These are phyloP conservation scores for Ataeniobius toweri DNA, from an alignment of 2,797 vertebrate genomes.

Conservation along the genomic window DNA sequence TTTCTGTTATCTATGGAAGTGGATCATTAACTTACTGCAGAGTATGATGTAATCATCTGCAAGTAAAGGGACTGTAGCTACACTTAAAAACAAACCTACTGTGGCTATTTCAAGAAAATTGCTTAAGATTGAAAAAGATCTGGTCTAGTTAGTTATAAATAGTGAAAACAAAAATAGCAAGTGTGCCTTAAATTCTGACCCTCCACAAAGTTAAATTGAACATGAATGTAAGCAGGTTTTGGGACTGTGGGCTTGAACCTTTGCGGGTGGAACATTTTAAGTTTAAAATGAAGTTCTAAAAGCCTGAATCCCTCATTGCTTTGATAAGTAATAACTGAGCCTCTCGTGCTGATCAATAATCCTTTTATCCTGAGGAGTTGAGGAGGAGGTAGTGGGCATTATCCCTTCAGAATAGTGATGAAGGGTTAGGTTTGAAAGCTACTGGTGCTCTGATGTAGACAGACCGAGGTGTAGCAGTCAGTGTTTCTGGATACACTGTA, in stretches of 20 bases:
- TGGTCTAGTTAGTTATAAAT: slow-evolving; percentile 20
- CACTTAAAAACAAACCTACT: not conserved
- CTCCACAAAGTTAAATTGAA: slow-evolving; percentile 12
- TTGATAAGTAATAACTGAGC: slow-evolving; percentile 49
- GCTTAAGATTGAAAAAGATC: not conserved
- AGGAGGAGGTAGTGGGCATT: slow-evolving; percentile 7
- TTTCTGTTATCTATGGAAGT: not conserved
- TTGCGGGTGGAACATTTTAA: slow-evolving; percentile 19
- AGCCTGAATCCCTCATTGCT: slow-evolving; percentile 32
- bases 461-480: too few species aligned
- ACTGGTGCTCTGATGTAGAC: not conserved
- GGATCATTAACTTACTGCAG: not conserved
- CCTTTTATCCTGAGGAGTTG: slow-evolving; percentile 29
- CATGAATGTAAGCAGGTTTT: slow-evolving; percentile 26
- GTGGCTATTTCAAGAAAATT: not conserved
- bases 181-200: not conserved
- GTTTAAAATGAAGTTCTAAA: slow-evolving; percentile 36
- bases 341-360: slow-evolving; percentile 38
- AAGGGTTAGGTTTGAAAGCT: not conserved
- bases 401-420: slow-evolving; percentile 13
- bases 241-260: slow-evolving; percentile 34
- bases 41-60: not conserved
- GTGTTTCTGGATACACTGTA: too few species aligned
- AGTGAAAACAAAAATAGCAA: not conserved
- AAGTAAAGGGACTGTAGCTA: not conserved